phyloP scores from a whole-genome alignment of 2,888 invertebrate genomes.

The Anodontia alba region DNA sequence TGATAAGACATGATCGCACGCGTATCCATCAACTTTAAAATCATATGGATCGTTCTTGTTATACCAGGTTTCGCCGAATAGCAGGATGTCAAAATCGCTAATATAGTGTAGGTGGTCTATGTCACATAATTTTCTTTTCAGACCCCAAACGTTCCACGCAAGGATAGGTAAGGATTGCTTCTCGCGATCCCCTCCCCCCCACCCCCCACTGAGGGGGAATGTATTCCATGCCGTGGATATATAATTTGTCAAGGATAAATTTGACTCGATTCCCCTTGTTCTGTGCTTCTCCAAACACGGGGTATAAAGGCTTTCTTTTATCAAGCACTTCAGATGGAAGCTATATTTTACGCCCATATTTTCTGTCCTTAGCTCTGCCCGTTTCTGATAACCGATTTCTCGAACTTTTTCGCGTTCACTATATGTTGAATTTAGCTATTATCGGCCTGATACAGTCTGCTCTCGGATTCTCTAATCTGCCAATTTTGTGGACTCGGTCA shows the following conservation, averaged over 20 bases:
- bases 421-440: background rate
- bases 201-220: background rate
- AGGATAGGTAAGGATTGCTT: background rate
- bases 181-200: no score
- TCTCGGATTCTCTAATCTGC: background rate
- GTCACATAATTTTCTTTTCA: conserved; percentile 9
- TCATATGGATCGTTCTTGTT: background rate
- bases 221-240: background rate
- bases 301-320: background rate
- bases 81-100: background rate
- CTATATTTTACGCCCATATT: background rate
- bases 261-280: background rate
- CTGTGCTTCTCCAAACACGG: background rate
- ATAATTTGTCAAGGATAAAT: background rate
- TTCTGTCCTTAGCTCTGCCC: background rate
- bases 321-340: background rate
- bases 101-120: background rate
- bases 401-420: background rate
- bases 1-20: background rate
- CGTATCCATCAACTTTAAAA: background rate
- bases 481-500: conserved; percentile 1
- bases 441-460: background rate
- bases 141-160: background rate
- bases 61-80: background rate
- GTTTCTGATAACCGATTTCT: background rate